A percentile compares a stretch with the other conserved stretches of the same genome.
phyloP scores from a whole-genome alignment of 1,140 invertebrate genomes.

The Augochlora pura region DNA sequence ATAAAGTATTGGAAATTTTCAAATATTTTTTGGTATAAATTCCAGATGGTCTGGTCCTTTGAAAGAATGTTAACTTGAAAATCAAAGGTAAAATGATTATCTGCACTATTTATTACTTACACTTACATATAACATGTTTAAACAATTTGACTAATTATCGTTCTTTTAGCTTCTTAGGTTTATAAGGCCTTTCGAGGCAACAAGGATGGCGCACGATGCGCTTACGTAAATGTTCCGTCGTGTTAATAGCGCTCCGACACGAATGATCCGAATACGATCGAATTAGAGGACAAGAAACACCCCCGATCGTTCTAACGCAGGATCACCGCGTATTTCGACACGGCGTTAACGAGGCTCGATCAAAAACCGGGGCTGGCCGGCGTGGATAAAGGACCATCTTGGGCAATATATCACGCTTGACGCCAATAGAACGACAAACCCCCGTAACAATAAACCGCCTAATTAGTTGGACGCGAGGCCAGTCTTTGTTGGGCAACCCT shows the following conservation, averaged over 20 bases:
- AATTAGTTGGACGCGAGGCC: slow-evolving; percentile 65
- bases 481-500: slow-evolving; percentile 50
- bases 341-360: slow-evolving; percentile 16
- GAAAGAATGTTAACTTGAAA: too few species aligned
- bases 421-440: slow-evolving; percentile 54
- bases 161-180: too few species aligned
- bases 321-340: neutral
- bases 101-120: too few species aligned
- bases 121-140: too few species aligned
- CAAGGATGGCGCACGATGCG: too few species aligned
- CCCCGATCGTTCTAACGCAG: neutral
- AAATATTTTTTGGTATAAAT: too few species aligned
- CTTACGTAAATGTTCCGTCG: too few species aligned
- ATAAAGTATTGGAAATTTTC: too few species aligned
- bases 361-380: neutral
- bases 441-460: slow-evolving; percentile 68
- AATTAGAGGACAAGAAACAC: neutral
- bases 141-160: too few species aligned
- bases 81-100: too few species aligned
- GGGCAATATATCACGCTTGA: slow-evolving; percentile 63
- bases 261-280: neutral
- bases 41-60: too few species aligned
- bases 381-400: neutral
- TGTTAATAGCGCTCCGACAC: neutral
- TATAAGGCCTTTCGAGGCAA: too few species aligned